A percentile compares a stretch with the other conserved stretches of the same genome.
phyloP scores from a whole-genome alignment of 1,140 invertebrate species.

The Muscidifurax raptorellus region DNA sequence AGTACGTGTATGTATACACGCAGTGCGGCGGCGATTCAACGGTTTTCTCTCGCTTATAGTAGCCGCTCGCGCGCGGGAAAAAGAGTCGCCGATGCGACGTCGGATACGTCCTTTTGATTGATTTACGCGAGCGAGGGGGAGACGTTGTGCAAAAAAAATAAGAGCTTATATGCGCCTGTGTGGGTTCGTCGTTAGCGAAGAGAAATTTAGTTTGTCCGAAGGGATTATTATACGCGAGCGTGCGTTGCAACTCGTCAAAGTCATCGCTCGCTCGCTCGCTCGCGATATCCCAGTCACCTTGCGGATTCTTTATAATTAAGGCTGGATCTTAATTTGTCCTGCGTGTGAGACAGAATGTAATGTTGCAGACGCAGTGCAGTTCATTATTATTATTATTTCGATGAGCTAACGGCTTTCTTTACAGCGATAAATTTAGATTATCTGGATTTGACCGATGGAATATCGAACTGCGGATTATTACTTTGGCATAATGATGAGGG shows the following conservation, averaged over 20 bases:
- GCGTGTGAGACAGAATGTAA: background rate
- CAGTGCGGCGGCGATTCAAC: constrained; percentile 14
- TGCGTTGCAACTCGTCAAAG: background rate
- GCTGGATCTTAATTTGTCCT: background rate
- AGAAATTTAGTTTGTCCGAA: background rate
- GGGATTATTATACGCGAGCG: constrained; percentile 38
- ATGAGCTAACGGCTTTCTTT: background rate
- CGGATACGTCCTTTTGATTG: constrained; percentile 42
- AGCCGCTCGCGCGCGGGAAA: background rate
- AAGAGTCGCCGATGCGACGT: constrained; percentile 9
- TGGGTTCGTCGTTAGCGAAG: constrained; percentile 1
- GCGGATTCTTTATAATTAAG: background rate
- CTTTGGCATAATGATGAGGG: background rate
- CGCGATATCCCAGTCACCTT: background rate
- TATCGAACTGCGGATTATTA: no score
- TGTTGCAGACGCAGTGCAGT: background rate
- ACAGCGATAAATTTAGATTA: background rate
- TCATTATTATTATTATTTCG: background rate
- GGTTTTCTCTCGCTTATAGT: constrained; percentile 21
- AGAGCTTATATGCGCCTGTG: background rate
- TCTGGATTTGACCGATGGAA: background rate
- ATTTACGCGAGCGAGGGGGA: constrained; percentile 30
- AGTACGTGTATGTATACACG: background rate
- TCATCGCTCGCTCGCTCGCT: background rate
- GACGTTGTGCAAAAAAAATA: background rate